Evolutionary conservation across 2,888 invertebrate genomes (phyloP).

Genomic region (Glyphotaelius pellucidus): DNA sequence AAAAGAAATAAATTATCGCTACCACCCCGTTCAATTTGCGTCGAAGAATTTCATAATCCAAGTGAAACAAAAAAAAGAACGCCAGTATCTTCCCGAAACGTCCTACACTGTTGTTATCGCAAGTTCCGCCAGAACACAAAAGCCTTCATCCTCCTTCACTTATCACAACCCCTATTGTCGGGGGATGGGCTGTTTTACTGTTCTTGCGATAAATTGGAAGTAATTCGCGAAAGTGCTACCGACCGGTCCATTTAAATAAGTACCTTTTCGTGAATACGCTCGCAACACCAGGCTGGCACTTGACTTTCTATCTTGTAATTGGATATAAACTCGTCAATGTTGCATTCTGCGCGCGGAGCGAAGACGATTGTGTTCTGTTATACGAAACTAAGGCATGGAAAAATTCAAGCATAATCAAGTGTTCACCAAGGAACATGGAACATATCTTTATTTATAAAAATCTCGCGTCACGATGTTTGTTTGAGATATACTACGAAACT

Average conservation of each 20-base stretch:
- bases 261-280: slow-evolving; percentile 16
- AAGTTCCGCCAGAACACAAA: slow-evolving; percentile 24
- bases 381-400: neutral
- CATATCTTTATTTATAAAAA: no score
- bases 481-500: no score
- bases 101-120: slow-evolving; percentile 29
- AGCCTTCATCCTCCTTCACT: slow-evolving; percentile 31
- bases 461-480: no score
- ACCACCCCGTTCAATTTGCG: neutral
- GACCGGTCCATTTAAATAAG: slow-evolving; percentile 32
- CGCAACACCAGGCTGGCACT: slow-evolving; percentile 2
- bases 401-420: neutral
- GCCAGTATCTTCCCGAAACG: slow-evolving; percentile 2
- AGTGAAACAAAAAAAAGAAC: slow-evolving; percentile 8
- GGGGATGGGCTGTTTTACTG: slow-evolving; percentile 38
- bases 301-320: slow-evolving; percentile 6
- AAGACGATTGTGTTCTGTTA: neutral
- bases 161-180: slow-evolving; percentile 32
- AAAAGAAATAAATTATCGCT: neutral
- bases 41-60: slow-evolving; percentile 20
- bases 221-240: slow-evolving; percentile 41
- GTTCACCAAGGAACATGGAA: no score
- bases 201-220: slow-evolving; percentile 37
- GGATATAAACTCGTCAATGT: neutral
- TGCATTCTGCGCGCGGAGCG: neutral